A percentile compares a stretch with the other conserved stretches of the same genome.
Evolutionary conservation across 2,888 invertebrate genomes (phyloP).

Genomic region (Camptogramma bilineatum): DNA sequence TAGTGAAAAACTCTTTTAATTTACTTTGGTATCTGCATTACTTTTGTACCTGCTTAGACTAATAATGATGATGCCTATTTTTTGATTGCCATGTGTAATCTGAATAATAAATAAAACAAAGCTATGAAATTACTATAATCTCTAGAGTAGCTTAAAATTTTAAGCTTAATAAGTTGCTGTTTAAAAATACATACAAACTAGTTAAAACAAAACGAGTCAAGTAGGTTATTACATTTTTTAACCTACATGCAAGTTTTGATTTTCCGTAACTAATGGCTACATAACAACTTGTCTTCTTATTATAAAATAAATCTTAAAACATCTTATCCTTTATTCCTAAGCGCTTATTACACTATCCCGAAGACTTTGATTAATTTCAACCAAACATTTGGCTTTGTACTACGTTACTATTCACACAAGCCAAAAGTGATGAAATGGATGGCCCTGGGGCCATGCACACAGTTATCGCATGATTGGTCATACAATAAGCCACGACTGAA

Average conservation of each 20-base stretch:
- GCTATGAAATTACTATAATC: neutral
- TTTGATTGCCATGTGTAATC: neutral
- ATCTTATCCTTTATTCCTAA: neutral
- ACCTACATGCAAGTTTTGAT: neutral
- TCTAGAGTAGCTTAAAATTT: neutral
- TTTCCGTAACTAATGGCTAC: neutral
- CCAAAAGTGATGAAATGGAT: too few species aligned
- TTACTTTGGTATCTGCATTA: conserved; percentile 60
- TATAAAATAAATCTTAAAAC: conserved; percentile 2
- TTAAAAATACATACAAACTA: neutral
- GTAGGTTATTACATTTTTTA: neutral
- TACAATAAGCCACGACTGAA: too few species aligned
- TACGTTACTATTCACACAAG: too few species aligned
- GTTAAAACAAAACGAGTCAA: neutral
- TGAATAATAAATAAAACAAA: neutral
- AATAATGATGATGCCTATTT: neutral
- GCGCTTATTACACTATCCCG: conserved; percentile 11
- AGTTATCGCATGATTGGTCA: too few species aligned
- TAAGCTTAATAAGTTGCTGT: neutral
- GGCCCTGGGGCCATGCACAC: too few species aligned
- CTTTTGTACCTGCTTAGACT: conserved; percentile 71
- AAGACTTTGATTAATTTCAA: neutral
- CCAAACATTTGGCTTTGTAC: too few species aligned
- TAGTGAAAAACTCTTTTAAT: conserved; percentile 61
- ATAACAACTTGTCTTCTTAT: neutral